Base-by-base conservation (phyloP, 1,140 invertebrate species). In the Portunus trituberculatus region DNA sequence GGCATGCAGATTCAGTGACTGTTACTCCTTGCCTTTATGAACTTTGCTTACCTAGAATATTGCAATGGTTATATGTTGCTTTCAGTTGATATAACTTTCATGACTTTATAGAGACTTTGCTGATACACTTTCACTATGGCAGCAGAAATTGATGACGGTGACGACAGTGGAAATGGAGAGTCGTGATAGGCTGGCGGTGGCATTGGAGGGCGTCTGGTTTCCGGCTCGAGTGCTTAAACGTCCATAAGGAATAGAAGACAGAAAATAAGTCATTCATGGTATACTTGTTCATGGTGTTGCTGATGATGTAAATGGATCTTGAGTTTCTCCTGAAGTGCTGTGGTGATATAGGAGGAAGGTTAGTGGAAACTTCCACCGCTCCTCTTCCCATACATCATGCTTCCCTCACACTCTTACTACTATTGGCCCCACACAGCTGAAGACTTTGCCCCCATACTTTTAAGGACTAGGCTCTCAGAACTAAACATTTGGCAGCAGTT, bases 141-240 rank as follows among this genome's bases (percentile, higher is more conserved):
- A 88, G 46, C 97, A 95, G 96, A 97, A 96, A 98, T 98, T 96
- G 98, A 98, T 96, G 98, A 98, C 96, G 98, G 97, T 91, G 98
- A 98, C 96, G 98, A 98, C 97, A 98, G 98, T 97, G 98, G 98
- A 96, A 98, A 98, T 96, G 98, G 98, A 76, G 98, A 98, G 96
- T 97, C 97, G 97, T 97, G 97, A 97, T 96, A 96, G 96, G 90
- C 89, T 96, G 67, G 95, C 93, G 52, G n/a, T 12, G 67, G 32
- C 39, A 28, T 76, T 32, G 45, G 52, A 67, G 48, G 39, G 48
- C 39, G 82, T 59, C 52, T 92, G 90, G 87, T 94, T 90, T n/a
- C 67, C 32, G 67, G 87, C 93, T 89, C 93, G 93, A 94, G 90
- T 94, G 93, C 93, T 94, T 94, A 94, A 93, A 93, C 83, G 84